These are phyloP conservation scores for Brienomyrus brachyistius DNA, from an alignment of 2,113 vertebrate genomes.

Conservation along the genomic window DNA sequence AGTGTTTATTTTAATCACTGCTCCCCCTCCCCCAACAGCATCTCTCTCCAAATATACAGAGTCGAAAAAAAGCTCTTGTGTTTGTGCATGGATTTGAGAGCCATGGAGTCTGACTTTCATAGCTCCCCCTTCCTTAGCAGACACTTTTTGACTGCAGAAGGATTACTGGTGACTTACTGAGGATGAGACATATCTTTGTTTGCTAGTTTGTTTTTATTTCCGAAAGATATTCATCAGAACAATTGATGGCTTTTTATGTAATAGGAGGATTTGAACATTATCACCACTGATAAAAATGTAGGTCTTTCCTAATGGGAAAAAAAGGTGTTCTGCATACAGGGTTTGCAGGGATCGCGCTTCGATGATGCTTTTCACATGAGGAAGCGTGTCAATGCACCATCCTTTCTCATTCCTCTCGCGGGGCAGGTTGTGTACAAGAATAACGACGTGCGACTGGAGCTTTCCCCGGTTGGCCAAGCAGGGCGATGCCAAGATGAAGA, in stretches of 20 bases:
- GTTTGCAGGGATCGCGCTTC: not conserved
- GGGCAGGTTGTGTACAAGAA: conserved; percentile 96
- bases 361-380: not conserved
- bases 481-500: conserved; percentile 91
- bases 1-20: not conserved
- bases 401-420: conserved; percentile 28
- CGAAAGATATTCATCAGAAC: not conserved
- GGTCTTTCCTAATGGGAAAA: not conserved
- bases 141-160: not conserved
- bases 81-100: not conserved
- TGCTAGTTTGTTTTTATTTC: not conserved
- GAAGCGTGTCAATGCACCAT: not conserved
- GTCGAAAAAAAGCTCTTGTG: not conserved
- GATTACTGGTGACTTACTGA: not conserved
- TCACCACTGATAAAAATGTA: not conserved
- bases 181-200: not conserved
- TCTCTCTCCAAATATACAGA: not conserved
- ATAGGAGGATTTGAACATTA: not conserved
- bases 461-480: conserved; percentile 90
- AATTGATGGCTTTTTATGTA: not conserved
- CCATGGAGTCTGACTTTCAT: not conserved
- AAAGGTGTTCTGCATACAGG: conserved; percentile 6
- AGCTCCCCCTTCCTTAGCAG: not conserved
- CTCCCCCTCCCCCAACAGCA: not conserved
- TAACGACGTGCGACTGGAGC: conserved; percentile 88